Conservation (phyloP, 2,113 vertebrate species). For the Aix galericulata region DNA sequence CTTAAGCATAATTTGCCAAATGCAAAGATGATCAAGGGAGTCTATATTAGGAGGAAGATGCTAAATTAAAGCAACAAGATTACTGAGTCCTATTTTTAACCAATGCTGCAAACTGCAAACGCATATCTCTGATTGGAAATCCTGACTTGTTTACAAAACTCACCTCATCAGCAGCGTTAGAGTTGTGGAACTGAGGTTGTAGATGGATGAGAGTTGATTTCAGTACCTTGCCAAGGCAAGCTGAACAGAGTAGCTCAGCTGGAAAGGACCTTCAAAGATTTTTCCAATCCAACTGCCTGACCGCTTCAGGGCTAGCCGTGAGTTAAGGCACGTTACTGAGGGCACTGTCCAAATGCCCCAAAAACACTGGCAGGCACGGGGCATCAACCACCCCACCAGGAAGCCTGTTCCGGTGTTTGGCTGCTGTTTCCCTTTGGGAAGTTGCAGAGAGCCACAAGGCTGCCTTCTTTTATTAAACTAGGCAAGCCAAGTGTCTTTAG, state of each 20-base stretch:
- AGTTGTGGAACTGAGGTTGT: not conserved
- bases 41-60: not conserved
- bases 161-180: not conserved
- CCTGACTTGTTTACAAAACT: not conserved
- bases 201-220: not conserved
- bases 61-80: not conserved
- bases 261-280: too few relatives aligned
- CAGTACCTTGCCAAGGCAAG: not conserved
- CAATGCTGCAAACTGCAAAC: not conserved
- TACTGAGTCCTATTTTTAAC: not conserved
- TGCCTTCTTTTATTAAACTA: not conserved
- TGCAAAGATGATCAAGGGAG: not conserved
- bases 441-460: not conserved
- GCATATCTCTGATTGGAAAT: not conserved
- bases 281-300: too few relatives aligned
- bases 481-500: not conserved
- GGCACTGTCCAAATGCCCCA: too few relatives aligned
- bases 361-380: too few relatives aligned
- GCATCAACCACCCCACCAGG: too few relatives aligned
- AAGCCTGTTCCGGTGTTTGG: too few relatives aligned
- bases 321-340: too few relatives aligned
- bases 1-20: not conserved
- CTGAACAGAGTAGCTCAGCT: too few relatives aligned
- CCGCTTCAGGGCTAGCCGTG: too few relatives aligned
- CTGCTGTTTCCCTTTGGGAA: not conserved